Evolutionary conservation across 2,797 vertebrate species (phyloP).

Genomic region (Anableps anableps): DNA sequence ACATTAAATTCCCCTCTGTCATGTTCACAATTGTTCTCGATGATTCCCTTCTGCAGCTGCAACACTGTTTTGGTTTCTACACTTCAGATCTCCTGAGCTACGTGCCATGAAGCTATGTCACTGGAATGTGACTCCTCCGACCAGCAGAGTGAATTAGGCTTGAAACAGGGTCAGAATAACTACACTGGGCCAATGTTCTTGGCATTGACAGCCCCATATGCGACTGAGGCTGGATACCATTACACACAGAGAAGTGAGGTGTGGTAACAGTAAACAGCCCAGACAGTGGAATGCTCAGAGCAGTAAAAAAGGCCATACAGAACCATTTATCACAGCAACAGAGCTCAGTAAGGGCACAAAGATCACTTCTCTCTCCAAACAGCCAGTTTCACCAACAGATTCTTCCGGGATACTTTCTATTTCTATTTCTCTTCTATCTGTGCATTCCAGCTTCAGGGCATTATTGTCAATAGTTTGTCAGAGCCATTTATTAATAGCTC

Average conservation of each 20-base stretch:
- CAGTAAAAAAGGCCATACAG: conserved; percentile 64
- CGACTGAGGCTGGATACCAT: conserved; percentile 51
- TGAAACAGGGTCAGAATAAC: conserved; percentile 55
- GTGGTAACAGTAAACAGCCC: conserved; percentile 71
- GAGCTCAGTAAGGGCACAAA: conserved; percentile 54
- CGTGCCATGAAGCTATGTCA: conserved; percentile 62
- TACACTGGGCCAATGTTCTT: conserved; percentile 43
- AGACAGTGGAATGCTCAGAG: conserved; percentile 63
- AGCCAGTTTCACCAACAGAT: conserved; percentile 56
- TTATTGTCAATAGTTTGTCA: conserved; percentile 51
- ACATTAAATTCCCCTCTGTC: conserved; percentile 66
- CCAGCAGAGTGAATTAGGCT: conserved; percentile 48
- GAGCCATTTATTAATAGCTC: conserved; percentile 71
- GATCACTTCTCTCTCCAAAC: conserved; percentile 44
- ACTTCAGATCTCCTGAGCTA: conserved; percentile 67
- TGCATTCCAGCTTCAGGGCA: conserved; percentile 35
- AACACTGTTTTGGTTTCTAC: conserved; percentile 60
- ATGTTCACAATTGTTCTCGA: conserved; percentile 53
- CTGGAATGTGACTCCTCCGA: conserved; percentile 56
- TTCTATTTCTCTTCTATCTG: conserved; percentile 42
- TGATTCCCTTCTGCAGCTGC: conserved; percentile 72
- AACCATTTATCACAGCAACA: conserved; percentile 68
- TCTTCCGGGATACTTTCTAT: conserved; percentile 40
- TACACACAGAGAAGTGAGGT: conserved; percentile 51
- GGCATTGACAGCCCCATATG: conserved; percentile 61